These are phyloP conservation scores for Sardina pilchardus DNA, from an alignment of 2,113 vertebrate genomes.

Conservation along the genomic window DNA sequence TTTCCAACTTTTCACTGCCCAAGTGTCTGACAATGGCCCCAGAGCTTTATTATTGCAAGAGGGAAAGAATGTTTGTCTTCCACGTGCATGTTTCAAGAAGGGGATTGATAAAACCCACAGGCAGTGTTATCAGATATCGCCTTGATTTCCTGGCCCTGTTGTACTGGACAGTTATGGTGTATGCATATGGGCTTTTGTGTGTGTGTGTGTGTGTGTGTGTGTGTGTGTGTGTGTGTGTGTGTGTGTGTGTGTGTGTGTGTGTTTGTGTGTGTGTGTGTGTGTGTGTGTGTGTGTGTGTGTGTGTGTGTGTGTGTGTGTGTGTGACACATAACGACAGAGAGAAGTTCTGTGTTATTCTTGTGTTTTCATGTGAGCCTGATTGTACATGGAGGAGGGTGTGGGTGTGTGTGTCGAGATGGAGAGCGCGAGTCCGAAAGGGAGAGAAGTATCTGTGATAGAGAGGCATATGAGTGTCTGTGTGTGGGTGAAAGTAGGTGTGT, in stretches of 20 bases:
- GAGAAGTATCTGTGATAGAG: too few relatives aligned
- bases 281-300: neutral
- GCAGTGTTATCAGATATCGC: constrained; percentile 38
- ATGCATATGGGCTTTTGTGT: constrained; percentile 20
- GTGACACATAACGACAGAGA: neutral
- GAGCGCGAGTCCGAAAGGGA: neutral
- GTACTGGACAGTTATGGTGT: constrained; percentile 9
- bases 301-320: neutral
- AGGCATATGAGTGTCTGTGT: neutral
- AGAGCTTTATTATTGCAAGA: constrained; percentile 36
- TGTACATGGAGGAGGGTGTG: neutral
- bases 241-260: neutral
- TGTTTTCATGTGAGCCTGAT: neutral
- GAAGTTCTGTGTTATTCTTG: neutral
- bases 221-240: neutral
- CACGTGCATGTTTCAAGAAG: constrained; percentile 26
- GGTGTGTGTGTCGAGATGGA: neutral
- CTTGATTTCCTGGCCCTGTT: constrained; percentile 32
- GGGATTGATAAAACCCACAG: constrained; percentile 32
- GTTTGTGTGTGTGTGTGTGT: neutral
- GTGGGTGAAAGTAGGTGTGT: neutral
- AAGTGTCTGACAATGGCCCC: neutral
- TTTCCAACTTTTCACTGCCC: neutral
- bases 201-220: neutral
- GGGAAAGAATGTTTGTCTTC: constrained; percentile 31